Percentiles rank a stretch among this genome's conserved stretches.
Conservation (phyloP, 2,888 invertebrate genomes). For the Rambutsinella grinnellia region DNA sequence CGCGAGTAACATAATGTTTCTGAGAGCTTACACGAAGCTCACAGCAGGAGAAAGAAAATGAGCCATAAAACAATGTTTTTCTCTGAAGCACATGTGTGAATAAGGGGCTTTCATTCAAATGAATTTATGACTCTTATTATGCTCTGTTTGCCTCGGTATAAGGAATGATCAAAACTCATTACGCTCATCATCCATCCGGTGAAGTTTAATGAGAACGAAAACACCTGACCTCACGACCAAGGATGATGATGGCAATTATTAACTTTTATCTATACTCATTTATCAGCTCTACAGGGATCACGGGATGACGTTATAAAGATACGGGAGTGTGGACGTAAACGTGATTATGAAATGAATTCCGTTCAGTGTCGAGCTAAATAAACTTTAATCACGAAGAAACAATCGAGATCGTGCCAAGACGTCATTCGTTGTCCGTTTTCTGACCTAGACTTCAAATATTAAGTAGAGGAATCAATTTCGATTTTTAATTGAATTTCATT, state of each 20-base stretch:
- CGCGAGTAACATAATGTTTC: no score
- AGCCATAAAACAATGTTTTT: background rate
- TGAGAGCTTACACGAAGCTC: no score
- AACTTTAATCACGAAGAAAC: background rate
- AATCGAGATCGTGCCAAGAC: no score
- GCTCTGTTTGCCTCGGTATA: background rate
- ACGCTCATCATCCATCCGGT: background rate
- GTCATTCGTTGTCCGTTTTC: no score
- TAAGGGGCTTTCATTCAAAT: background rate
- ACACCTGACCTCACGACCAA: background rate
- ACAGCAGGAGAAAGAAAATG: background rate
- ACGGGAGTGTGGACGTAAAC: background rate
- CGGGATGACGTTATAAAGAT: background rate
- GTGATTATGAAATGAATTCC: background rate
- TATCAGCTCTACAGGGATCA: background rate
- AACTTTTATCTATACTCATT: background rate
- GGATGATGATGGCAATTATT: background rate
- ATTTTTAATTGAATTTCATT: no score
- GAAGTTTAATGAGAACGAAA: background rate
- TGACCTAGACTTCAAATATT: no score
- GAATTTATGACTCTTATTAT: background rate
- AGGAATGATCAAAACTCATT: background rate
- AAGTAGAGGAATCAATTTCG: no score
- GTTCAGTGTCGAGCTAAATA: no score
- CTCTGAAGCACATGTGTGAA: background rate